These are phyloP conservation scores for Rissa tridactyla DNA, from an alignment of 2,113 vertebrate species.

Conservation along the genomic window DNA sequence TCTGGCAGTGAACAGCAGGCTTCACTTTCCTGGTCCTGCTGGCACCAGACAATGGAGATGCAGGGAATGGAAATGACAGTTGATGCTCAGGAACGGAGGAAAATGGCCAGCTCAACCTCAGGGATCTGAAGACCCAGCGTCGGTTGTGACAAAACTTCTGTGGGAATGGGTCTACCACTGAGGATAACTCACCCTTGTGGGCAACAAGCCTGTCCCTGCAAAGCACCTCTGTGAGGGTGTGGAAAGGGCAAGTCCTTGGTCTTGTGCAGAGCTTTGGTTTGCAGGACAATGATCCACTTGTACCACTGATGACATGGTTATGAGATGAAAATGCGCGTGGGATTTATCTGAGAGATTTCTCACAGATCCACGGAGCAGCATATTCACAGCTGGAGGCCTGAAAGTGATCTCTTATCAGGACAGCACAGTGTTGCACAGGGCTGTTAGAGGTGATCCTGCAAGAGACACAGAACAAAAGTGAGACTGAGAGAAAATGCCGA, in stretches of 20 bases:
- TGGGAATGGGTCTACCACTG: background rate
- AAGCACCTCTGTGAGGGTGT: background rate
- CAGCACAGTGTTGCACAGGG: conserved; percentile 13
- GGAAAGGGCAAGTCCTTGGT: background rate
- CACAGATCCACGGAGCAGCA: background rate
- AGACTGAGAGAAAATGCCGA: background rate
- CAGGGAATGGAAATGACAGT: background rate
- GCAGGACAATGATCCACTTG: background rate
- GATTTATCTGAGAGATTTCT: conserved; percentile 13
- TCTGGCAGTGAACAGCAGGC: background rate
- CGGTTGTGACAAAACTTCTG: background rate
- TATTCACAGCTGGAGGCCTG: conserved; percentile 25
- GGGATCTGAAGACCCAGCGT: background rate
- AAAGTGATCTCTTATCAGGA: background rate
- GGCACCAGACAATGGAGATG: background rate
- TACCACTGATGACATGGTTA: background rate
- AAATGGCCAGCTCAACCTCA: background rate
- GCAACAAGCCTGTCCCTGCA: background rate
- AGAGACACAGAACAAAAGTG: background rate
- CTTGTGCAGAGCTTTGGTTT: background rate
- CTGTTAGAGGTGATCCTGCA: conserved; percentile 24
- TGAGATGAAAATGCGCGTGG: background rate
- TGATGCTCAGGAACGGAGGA: background rate
- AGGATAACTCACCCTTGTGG: background rate
- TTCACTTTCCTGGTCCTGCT: background rate